Percentiles rank a stretch among this genome's conserved stretches.
These are phyloP conservation scores for Muscicapa striata DNA, from an alignment of 2,797 vertebrate species.

Conservation along the genomic window DNA sequence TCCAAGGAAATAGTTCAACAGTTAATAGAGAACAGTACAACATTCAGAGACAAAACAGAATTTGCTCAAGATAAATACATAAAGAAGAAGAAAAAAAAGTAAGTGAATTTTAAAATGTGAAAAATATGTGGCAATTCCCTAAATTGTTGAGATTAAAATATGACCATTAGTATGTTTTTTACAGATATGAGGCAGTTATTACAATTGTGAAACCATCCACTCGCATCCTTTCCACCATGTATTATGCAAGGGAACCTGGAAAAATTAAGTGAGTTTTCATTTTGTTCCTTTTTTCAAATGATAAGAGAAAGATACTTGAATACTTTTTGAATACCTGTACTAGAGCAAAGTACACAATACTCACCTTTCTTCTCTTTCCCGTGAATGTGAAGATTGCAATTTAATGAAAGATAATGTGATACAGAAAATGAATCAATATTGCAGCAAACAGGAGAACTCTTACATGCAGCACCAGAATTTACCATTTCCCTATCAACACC, in stretches of 20 bases:
- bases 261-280: constrained; percentile 91
- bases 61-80: constrained; percentile 98
- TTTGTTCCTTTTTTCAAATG: constrained; percentile 22
- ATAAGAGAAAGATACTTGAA: not conserved
- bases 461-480: not conserved
- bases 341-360: not conserved
- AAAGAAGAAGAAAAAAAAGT: constrained; percentile 99
- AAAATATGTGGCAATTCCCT: not conserved
- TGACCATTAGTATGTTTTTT: not conserved
- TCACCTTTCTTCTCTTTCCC: not conserved
- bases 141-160: not conserved
- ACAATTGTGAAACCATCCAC: constrained; percentile 90
- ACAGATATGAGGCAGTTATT: constrained; percentile 91
- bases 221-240: constrained; percentile 95
- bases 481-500: not conserved
- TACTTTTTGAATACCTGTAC: not conserved
- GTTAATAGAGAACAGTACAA: constrained; percentile 96
- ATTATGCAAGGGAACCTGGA: constrained; percentile 94
- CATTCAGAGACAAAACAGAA: constrained; percentile 95
- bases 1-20: constrained; percentile 94
- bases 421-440: not conserved
- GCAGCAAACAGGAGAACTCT: not conserved
- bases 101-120: constrained; percentile 70
- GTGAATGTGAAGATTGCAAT: not conserved
- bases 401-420: not conserved